A percentile compares a stretch with the other conserved stretches of the same genome.
These are phyloP conservation scores for Otus sunia DNA, from an alignment of 2,113 vertebrate genomes.

Conservation along the genomic window DNA sequence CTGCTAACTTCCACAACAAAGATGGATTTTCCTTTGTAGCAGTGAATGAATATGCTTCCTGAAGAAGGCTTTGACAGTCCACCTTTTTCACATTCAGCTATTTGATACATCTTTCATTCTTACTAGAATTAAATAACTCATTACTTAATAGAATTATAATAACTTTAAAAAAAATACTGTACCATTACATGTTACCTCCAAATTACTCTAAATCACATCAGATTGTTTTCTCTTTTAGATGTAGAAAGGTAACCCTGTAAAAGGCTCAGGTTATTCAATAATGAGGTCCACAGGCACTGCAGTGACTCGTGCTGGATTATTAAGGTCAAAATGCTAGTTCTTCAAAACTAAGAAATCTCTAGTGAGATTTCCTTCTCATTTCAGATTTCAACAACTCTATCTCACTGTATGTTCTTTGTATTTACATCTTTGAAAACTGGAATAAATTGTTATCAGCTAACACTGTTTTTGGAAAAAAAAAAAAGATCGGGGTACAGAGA, in stretches of 20 bases:
- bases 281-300: neutral
- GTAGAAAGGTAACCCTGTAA: neutral
- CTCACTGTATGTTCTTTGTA: neutral
- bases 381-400: neutral
- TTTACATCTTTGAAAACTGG: neutral
- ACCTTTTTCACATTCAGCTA: neutral
- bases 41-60: neutral
- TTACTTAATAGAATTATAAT: neutral
- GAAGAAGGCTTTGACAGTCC: neutral
- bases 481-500: neutral
- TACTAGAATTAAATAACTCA: neutral
- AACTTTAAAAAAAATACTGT: neutral
- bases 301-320: neutral
- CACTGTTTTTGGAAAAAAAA: neutral
- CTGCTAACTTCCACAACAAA: constrained; percentile 23
- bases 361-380: neutral
- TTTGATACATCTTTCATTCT: neutral
- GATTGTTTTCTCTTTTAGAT: neutral
- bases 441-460: neutral
- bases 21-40: constrained; percentile 8
- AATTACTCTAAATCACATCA: neutral
- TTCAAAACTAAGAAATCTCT: neutral
- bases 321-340: neutral
- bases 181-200: neutral
- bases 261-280: neutral